A percentile compares a stretch with the other conserved stretches of the same genome.
phyloP scores from a whole-genome alignment of 2,888 invertebrate genomes.

The Lepetodrilus schrolli region DNA sequence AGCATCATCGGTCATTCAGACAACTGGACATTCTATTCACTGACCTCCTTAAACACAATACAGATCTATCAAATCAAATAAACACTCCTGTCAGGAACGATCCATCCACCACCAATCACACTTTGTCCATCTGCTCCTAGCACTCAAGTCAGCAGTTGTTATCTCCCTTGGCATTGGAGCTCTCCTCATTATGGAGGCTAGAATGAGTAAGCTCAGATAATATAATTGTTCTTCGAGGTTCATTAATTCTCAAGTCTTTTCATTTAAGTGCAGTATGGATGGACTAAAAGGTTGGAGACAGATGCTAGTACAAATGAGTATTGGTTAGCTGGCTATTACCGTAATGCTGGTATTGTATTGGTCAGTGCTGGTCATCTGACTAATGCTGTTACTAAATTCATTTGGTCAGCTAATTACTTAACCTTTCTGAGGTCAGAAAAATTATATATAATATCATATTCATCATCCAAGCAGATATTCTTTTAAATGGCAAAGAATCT shows the following conservation, averaged over 20 bases:
- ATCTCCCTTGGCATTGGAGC: slow-evolving; percentile 5
- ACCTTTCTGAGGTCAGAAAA: too few species aligned
- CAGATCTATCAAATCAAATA: slow-evolving; percentile 23
- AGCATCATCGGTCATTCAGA: background rate
- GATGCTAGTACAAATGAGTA: background rate
- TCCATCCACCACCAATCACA: slow-evolving; percentile 6
- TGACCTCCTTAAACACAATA: background rate
- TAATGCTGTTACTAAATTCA: too few species aligned
- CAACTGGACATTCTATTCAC: slow-evolving; percentile 8
- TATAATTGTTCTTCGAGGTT: slow-evolving; percentile 11
- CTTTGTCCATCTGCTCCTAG: background rate
- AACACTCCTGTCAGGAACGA: slow-evolving; percentile 11
- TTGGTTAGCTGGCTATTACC: too few species aligned
- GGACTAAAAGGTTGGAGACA: background rate
- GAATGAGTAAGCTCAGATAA: slow-evolving; percentile 23
- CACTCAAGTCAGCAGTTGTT: background rate
- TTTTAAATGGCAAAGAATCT: too few species aligned
- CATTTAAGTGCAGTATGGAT: slow-evolving; percentile 12
- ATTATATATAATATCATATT: too few species aligned
- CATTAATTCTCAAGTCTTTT: slow-evolving; percentile 12
- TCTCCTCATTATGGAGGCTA: background rate
- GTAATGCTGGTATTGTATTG: too few species aligned
- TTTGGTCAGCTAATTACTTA: too few species aligned
- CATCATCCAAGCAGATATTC: too few species aligned
- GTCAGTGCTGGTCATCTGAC: too few species aligned